Percentiles rank a stretch among this genome's conserved stretches.
Conservation (phyloP, 2,797 vertebrate species). For the Harpagifer antarcticus region DNA sequence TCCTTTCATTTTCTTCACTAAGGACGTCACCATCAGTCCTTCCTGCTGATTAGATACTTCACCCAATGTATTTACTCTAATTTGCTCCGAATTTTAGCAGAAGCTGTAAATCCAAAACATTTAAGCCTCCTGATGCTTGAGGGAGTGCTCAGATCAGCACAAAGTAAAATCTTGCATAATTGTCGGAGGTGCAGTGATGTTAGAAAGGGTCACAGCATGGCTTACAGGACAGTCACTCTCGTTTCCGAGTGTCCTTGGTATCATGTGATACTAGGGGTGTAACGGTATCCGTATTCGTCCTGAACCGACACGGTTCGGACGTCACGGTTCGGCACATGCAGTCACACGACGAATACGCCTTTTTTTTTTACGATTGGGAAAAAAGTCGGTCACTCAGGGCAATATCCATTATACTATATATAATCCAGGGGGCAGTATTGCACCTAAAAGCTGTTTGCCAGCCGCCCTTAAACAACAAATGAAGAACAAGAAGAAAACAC, state of each 20-base stretch:
- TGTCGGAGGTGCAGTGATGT: neutral
- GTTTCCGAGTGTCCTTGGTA: conserved; percentile 16
- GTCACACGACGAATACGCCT: too few relatives aligned
- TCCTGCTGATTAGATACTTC: conserved; percentile 1
- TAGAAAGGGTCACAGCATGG: neutral
- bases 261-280: conserved; percentile 14
- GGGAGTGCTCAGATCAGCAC: neutral
- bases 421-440: too few relatives aligned
- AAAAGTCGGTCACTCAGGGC: too few relatives aligned
- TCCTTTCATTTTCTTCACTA: neutral
- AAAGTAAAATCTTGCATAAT: neutral
- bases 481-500: too few relatives aligned
- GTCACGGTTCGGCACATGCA: too few relatives aligned
- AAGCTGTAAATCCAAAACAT: neutral
- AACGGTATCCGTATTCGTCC: too few relatives aligned
- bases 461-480: too few relatives aligned
- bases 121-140: neutral
- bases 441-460: too few relatives aligned
- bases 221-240: neutral
- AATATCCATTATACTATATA: too few relatives aligned
- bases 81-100: neutral
- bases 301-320: too few relatives aligned
- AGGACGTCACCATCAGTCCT: neutral
- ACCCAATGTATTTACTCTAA: neutral
- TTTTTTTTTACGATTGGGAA: too few relatives aligned